phyloP scores from a whole-genome alignment of 2,113 vertebrate species.

The Nansenia antarctica region DNA sequence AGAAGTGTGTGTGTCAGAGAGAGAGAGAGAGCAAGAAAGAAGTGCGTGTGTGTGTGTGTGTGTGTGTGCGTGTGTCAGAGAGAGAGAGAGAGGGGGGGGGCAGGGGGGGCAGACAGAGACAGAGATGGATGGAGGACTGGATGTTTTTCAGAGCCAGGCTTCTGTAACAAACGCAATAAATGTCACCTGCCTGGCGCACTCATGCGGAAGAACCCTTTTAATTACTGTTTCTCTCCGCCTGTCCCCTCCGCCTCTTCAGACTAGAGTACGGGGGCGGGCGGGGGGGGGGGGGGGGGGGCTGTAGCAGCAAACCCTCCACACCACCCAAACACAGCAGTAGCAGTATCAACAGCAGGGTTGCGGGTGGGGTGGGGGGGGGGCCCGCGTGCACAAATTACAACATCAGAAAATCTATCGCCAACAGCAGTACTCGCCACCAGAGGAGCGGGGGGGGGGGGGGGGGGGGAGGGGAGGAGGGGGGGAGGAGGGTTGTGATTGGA shows the following conservation, averaged over 20 bases:
- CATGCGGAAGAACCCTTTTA: background rate
- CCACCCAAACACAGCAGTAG: background rate
- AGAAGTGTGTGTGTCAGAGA: no score
- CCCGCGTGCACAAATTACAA: background rate
- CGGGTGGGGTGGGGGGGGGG: no score
- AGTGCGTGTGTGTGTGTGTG: no score
- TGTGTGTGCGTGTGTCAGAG: no score
- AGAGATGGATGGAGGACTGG: background rate
- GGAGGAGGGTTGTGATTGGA: background rate
- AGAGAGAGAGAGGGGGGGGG: background rate
- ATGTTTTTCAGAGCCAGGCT: background rate
- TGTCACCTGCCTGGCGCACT: conserved; percentile 1
- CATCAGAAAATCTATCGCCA: background rate
- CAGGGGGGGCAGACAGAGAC: background rate
- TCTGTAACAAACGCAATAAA: conserved; percentile 26
- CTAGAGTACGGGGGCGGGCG: background rate
- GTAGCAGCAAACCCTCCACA: background rate
- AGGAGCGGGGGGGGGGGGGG: no score
- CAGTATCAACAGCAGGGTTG: background rate
- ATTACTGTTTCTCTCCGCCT: conserved; percentile 8
- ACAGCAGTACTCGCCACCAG: background rate
- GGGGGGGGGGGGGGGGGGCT: no score
- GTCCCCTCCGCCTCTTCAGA: background rate
- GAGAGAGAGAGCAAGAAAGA: no score
- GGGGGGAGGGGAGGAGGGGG: background rate